Percentiles rank a stretch among this genome's conserved stretches.
Conservation (phyloP, 2,113 vertebrate genomes). For the Pelusios castaneus region DNA sequence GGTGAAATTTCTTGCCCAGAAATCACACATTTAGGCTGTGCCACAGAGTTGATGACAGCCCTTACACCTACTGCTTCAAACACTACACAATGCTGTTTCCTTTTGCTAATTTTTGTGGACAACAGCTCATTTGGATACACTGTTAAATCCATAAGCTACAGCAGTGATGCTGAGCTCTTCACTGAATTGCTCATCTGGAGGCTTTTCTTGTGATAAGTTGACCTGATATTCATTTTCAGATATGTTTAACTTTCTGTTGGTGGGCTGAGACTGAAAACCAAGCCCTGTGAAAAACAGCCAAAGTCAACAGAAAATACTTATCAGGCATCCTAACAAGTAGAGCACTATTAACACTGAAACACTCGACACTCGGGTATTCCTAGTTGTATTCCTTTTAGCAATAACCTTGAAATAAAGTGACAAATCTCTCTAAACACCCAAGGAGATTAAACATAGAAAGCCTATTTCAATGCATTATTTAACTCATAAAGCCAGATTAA, state of each 20-base stretch:
- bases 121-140: not conserved
- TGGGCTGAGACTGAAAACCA: not conserved
- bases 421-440: not conserved
- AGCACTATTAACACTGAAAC: not conserved
- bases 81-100: not conserved
- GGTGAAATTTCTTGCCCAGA: not conserved
- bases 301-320: not conserved
- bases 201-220: constrained; percentile 24
- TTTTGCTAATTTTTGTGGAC: not conserved
- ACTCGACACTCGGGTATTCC: not conserved
- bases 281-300: not conserved
- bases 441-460: not conserved
- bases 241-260: constrained; percentile 36
- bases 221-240: constrained; percentile 42
- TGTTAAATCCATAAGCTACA: not conserved
- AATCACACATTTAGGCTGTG: not conserved
- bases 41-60: not conserved
- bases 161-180: not conserved
- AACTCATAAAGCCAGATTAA: not conserved
- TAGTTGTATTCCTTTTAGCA: not conserved
- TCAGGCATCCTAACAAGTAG: not conserved
- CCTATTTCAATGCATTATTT: not conserved
- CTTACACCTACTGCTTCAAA: not conserved
- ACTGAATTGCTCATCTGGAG: constrained; percentile 56
- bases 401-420: not conserved